Base-by-base conservation (phyloP, 1,140 invertebrate genomes). In the Aricia agestis region DNA sequence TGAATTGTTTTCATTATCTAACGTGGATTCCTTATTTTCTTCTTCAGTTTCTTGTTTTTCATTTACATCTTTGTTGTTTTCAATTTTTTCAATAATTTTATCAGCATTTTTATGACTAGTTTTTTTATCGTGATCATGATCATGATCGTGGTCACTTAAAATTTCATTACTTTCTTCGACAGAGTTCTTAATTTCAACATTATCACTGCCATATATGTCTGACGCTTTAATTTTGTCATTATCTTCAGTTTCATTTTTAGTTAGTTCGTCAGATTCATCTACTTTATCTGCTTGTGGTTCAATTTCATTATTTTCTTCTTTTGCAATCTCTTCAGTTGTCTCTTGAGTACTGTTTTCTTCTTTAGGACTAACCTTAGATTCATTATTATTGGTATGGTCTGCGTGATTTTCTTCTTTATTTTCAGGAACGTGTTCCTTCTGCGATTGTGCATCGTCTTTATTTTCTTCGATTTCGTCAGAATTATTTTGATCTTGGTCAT, bases 51-150 rank as follows among this genome's bases (percentile, higher is more conserved):
- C 5, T 73, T 67, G 31, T 19, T 41, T 36, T 36, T 36, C 36
- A 17, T 2, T 58, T 17, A 58, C 25, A 58, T 71, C 70, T 13
- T 61, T 57, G 17, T 31, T 25, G 15, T 59, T 17, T 17, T 59
- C 58, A 36, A 1, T 36, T 36, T 36, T 36, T 36, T 36, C 36
- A 4, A 36, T 13, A 52, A 52, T 52, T 52, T 52, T 10, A 13
- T 52, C 45, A 52, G 45, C 3, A 52, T 11, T 52, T 52, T 52
- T 52, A 4, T 15, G 45, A 6, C n/a, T 59, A 59, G 18, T 17
- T 65, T 78, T 74, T 70, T 84, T 79, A 57, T 77, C 18, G 25
- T 67, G 69, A 31, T 75, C 45, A 61, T 63, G 69, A 66, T 76
- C 57, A 70, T 70, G 66, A 57, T 63, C 73, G 66, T 75, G 81